A percentile compares a stretch with the other conserved stretches of the same genome.
Evolutionary conservation across 2,888 invertebrate species (phyloP).

Genomic region (Phyllotreta cruciferae): DNA sequence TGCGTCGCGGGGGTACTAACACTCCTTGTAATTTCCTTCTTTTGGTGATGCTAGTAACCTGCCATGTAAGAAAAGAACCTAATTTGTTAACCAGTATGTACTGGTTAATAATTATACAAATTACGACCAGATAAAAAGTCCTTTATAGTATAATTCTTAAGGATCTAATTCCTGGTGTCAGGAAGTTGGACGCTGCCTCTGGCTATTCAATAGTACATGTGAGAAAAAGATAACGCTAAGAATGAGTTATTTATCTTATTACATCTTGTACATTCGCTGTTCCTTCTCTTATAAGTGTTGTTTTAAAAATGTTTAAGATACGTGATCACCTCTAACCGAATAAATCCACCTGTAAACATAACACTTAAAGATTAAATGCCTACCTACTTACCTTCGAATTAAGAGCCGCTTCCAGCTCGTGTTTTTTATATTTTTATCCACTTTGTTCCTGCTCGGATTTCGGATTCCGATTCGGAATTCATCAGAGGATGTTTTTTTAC

Average conservation of each 20-base stretch:
- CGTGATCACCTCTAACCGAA: slow-evolving; percentile 6
- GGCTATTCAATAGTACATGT: slow-evolving; percentile 9
- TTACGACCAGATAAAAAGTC: background rate
- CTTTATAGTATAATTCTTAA: too few species aligned
- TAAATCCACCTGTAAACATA: slow-evolving; percentile 8
- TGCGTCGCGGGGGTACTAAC: too few species aligned
- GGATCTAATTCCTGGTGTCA: too few species aligned
- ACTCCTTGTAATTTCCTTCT: too few species aligned
- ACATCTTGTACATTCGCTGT: slow-evolving; percentile 8
- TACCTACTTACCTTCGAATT: slow-evolving; percentile 9
- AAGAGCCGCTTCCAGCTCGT: background rate
- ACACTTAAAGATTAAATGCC: background rate
- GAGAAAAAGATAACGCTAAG: slow-evolving; percentile 40
- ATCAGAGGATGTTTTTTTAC: too few species aligned
- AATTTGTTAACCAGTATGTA: too few species aligned
- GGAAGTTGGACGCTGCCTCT: too few species aligned
- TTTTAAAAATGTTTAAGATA: slow-evolving; percentile 11
- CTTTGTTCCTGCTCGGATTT: background rate
- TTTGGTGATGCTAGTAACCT: too few species aligned
- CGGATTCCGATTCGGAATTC: background rate
- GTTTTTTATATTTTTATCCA: background rate
- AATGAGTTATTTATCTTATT: slow-evolving; percentile 24
- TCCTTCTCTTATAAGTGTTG: slow-evolving; percentile 1
- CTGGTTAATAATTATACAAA: too few species aligned
- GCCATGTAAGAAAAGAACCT: too few species aligned